Base-by-base conservation (phyloP, 2,113 vertebrate genomes). In the Salvator merianae region DNA sequence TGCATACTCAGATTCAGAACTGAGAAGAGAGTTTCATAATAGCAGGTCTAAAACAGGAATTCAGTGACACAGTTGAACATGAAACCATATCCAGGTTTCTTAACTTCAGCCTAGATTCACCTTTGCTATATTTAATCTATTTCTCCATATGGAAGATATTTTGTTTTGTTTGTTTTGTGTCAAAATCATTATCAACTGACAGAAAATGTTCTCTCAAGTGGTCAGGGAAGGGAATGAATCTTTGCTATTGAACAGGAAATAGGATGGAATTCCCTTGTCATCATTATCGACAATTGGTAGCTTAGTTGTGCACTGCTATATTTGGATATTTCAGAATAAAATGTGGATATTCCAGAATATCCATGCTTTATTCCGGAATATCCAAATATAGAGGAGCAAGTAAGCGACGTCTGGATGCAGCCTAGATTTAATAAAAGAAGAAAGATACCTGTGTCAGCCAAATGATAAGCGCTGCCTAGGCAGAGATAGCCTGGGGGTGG, bases 161-260 rank as follows among this genome's bases (percentile, higher is more conserved):
- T 34, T 50, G 16, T 77, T 34, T 82, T 66, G 86, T 3, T 81
- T n/a, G 32, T 28, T 16, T 66, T 66, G 59, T 55, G 22, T 76
- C 28, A 81, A 70, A 82, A 72, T 77, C 7, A 14, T 28, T 82
- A 36, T 72, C 70, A 38, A 63, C 55, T 34, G 30, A 86, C 66
- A 81, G 63, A 74, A 28, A 81, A 5, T 20, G 80, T 86, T 87
- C 88, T 87, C 50, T 36, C 47, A 59, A 6, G 18, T 53, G 22
- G 53, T 47, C 5, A 81, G 83, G 84, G 82, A 83, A 88, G 89
- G 91, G 92, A 91, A 79, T 92, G 84, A 82, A 30, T 86, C 88
- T 88, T 87, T 93, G 75, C 34, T 6, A 10, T 72, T 59, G 7
- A 65, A 72, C 78, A n/a, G 63, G 28, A 62, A 86, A 18, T 91